Conservation (phyloP, 1,140 invertebrate genomes). For the Uloborus diversus region DNA sequence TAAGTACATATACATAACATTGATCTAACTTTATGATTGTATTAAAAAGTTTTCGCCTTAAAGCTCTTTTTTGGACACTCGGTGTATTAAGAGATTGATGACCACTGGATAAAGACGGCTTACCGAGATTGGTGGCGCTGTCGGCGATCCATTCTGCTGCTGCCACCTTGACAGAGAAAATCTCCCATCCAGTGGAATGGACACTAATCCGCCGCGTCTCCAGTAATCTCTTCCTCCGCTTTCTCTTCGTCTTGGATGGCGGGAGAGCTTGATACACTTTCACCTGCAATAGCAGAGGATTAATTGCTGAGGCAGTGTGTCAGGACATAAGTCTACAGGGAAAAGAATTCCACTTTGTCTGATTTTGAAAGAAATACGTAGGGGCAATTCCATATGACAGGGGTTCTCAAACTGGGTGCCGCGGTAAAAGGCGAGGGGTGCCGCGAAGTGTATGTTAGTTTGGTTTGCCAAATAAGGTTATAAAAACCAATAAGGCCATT, state of each 20-base stretch:
- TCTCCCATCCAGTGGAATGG: slow-evolving; percentile 71
- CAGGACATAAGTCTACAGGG: no score
- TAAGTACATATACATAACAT: no score
- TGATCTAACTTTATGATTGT: no score
- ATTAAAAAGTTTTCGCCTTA: no score
- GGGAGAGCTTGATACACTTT: slow-evolving; percentile 59
- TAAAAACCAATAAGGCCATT: no score
- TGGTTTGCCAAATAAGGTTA: no score
- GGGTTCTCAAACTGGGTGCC: no score
- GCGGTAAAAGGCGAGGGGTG: no score
- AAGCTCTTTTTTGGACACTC: neutral
- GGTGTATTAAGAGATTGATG: neutral
- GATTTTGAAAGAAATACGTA: no score
- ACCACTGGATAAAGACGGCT: neutral
- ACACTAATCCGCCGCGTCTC: slow-evolving; percentile 69
- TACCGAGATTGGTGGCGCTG: slow-evolving; percentile 61
- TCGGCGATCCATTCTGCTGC: slow-evolving; percentile 67
- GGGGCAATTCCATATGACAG: no score
- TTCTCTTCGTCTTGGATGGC: slow-evolving; percentile 24
- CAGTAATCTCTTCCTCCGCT: slow-evolving; percentile 38
- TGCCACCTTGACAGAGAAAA: slow-evolving; percentile 69
- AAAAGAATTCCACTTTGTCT: no score
- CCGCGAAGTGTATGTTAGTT: no score
- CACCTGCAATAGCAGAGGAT: neutral
- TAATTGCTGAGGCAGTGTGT: neutral